Conservation (phyloP, 2,113 vertebrate species). For the Epinephelus fuscoguttatus region DNA sequence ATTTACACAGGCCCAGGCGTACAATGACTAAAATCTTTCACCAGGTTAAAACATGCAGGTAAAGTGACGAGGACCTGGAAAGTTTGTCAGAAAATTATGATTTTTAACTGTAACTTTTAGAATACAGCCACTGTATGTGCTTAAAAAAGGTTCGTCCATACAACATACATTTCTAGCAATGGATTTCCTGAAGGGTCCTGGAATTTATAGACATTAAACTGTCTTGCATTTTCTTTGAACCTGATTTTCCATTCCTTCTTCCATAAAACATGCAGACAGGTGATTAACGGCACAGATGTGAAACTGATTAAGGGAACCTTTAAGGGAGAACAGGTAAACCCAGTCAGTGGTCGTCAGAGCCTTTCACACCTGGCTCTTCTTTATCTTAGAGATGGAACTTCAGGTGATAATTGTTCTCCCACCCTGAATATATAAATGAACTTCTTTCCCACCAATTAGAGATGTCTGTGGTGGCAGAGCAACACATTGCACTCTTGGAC, state of each 20-base stretch:
- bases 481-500: constrained; percentile 76
- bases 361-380: neutral
- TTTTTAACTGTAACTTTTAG: no score
- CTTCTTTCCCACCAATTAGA: constrained; percentile 69
- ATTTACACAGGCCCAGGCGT: no score
- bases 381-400: neutral
- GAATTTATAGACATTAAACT: neutral
- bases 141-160: no score
- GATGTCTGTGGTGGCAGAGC: constrained; percentile 58
- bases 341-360: neutral
- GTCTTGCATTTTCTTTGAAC: neutral
- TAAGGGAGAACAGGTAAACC: neutral
- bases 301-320: neutral
- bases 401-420: constrained; percentile 34
- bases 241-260: neutral
- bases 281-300: neutral
- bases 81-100: no score
- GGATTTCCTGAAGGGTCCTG: neutral
- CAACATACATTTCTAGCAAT: no score
- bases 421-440: constrained; percentile 23
- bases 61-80: no score
- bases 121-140: no score
- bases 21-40: no score
- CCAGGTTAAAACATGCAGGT: no score
- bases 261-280: neutral